phyloP scores from a whole-genome alignment of 2,797 vertebrate species.

The Hapalemur alaotrensis region DNA sequence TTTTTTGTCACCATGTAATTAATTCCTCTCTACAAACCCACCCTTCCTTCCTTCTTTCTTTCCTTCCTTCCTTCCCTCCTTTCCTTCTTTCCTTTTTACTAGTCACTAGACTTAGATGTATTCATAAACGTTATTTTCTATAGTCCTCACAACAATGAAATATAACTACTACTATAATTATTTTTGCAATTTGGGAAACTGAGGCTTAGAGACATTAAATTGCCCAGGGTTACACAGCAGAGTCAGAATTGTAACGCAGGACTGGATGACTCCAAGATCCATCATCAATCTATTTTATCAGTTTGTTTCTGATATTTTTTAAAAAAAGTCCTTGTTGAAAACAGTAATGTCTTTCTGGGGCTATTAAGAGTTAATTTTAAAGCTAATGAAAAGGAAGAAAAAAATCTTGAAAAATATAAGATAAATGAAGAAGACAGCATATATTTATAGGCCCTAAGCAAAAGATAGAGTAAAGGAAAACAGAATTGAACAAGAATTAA shows the following conservation, averaged over 20 bases:
- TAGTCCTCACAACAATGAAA: neutral
- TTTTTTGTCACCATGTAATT: neutral
- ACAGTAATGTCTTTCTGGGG: neutral
- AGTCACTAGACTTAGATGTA: neutral
- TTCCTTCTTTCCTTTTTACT: neutral
- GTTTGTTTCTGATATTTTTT: neutral
- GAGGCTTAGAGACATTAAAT: neutral
- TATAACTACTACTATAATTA: neutral
- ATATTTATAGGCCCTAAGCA: constrained; percentile 38
- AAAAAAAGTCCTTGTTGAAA: neutral
- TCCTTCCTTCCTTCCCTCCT: rapidly evolving
- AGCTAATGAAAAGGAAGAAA: constrained; percentile 21
- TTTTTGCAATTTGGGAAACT: neutral
- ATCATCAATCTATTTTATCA: neutral
- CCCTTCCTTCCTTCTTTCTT: too few species aligned
- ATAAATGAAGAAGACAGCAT: neutral
- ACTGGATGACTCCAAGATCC: neutral
- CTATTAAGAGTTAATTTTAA: constrained; percentile 52
- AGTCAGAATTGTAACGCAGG: neutral
- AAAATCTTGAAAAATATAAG: neutral
- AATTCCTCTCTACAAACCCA: neutral
- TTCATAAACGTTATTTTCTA: neutral
- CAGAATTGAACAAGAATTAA: neutral
- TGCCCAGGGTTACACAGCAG: neutral
- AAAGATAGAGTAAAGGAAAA: constrained; percentile 23